Conservation (phyloP, 2,113 vertebrate species). For the Apteryx mantelli region DNA sequence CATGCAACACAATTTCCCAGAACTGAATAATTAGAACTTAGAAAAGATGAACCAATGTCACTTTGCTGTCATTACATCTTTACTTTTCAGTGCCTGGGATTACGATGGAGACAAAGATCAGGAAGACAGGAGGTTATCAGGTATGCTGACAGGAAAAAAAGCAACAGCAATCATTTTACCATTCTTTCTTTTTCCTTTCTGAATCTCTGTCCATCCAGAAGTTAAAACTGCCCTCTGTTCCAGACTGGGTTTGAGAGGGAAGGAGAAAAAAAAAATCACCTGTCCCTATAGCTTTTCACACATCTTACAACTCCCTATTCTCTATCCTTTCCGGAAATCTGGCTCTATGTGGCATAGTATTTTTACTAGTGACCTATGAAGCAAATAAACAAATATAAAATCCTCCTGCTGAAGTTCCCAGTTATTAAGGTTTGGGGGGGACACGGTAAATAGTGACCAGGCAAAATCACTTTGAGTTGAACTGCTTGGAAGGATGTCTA, state of each 20-base stretch:
- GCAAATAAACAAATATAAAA: not conserved
- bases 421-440: not conserved
- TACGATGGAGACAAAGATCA: not conserved
- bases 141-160: not conserved
- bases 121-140: not conserved
- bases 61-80: not conserved
- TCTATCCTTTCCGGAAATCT: not conserved
- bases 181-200: not conserved
- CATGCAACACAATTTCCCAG: not conserved
- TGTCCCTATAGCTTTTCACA: not conserved
- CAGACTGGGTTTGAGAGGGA: not conserved
- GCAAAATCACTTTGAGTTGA: not conserved
- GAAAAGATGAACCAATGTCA: not conserved
- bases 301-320: not conserved
- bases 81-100: not conserved
- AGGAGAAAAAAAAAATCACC: not conserved
- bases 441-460: not conserved
- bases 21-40: not conserved
- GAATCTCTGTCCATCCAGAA: not conserved
- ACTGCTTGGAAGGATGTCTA: not conserved
- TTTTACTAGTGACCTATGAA: not conserved
- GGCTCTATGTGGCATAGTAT: not conserved
- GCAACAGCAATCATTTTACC: not conserved
- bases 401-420: not conserved
- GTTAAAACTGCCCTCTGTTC: not conserved